Base-by-base conservation (phyloP, 2,113 vertebrate species). In the Odocoileus virginianus region DNA sequence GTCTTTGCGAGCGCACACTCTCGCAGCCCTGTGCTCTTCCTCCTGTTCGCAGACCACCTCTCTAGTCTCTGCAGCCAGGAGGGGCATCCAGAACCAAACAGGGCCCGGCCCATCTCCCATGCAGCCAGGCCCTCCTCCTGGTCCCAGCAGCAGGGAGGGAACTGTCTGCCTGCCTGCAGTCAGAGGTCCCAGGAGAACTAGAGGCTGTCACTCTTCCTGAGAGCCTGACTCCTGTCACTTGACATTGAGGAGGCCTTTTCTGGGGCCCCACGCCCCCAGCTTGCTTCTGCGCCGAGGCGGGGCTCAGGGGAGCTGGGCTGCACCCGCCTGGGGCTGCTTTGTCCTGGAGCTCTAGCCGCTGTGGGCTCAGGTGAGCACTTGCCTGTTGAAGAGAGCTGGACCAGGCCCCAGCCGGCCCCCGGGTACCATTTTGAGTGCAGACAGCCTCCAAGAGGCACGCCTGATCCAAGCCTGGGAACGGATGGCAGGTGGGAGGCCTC, bases 11-110 rank as follows among this genome's bases (percentile, higher is more conserved):
- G 33, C 81, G 45, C 52, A 0, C 2, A 0, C n/a, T 7, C 30
- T 19, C 5, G 36, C 27, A 1, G 12, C 9, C 5, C 19, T 0
- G 4, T 1, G 8, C 33, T 7, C 47, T 21, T 33, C 50, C 36
- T 74, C 43, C 0, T 0, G 40, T 19, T 43, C 5, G 13, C 67
- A 45, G 28, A 43, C 36, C 58, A 1, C 33, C 43, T 43, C 45
- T 23, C 6, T 33, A 23, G 71, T 47, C 11, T 10, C 30, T 28
- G 25, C 12, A 33, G 45, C 61, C n/a, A 3, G 67, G 30, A 86
- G 23, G 33, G 23, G 40, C 3, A 4, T 33, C 57, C 5, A 7
- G 50, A 61, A 17, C 30, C n/a, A 6, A 21, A 47, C 23, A 36
- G 36, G 7, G 4, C 27, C 52, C 13, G 40, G 71, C 55, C 40